phyloP scores from a whole-genome alignment of 2,888 invertebrate species.

The Nemotelus pantherinus region DNA sequence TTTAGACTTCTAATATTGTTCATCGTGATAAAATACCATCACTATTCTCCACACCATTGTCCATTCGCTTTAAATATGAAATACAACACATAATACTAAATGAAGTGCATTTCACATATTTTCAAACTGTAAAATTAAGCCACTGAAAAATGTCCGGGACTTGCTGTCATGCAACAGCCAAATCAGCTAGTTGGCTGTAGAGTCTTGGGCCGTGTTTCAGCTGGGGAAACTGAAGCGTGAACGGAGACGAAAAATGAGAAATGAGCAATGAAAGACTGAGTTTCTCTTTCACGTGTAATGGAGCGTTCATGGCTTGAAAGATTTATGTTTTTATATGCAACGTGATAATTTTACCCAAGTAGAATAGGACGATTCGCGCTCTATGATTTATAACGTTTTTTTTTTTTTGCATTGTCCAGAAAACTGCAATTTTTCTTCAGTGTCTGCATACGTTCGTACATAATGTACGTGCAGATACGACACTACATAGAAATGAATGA shows the following conservation, averaged over 20 bases:
- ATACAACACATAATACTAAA: no score
- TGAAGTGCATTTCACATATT: constrained; percentile 23
- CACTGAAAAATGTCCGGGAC: constrained; percentile 5
- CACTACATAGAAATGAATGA: no score
- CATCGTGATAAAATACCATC: no score
- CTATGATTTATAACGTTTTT: constrained; percentile 17
- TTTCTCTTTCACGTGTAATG: constrained; percentile 38
- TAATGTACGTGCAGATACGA: no score
- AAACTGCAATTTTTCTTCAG: constrained; percentile 25
- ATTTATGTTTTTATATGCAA: constrained; percentile 43
- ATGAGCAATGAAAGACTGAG: constrained; percentile 14
- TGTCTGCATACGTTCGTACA: background rate
- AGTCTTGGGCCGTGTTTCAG: no score
- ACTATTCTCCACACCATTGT: no score
- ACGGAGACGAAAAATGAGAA: constrained; percentile 8
- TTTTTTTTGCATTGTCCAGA: constrained; percentile 21
- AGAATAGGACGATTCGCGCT: constrained; percentile 13
- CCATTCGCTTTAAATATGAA: no score
- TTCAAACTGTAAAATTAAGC: constrained; percentile 21
- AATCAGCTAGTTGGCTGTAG: background rate
- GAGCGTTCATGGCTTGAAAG: constrained; percentile 36
- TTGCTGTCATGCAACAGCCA: background rate
- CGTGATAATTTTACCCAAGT: constrained; percentile 37
- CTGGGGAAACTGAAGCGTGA: no score
- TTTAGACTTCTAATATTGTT: no score